These are phyloP conservation scores for Adelges cooleyi DNA, from an alignment of 1,140 invertebrate genomes.

Conservation along the genomic window DNA sequence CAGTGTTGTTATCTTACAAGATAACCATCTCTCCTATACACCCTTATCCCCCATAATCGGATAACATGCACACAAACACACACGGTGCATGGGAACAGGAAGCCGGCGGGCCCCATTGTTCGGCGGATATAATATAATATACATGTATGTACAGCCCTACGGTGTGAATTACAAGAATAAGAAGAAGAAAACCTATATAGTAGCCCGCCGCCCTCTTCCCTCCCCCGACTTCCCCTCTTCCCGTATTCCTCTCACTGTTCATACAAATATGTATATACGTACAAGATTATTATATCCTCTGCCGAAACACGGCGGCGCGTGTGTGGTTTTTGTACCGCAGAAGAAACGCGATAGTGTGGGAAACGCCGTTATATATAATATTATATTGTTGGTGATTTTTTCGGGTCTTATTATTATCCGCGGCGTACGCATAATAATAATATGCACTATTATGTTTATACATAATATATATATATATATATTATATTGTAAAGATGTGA, in stretches of 20 bases:
- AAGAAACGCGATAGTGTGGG: slow-evolving; percentile 26
- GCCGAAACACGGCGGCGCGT: neutral
- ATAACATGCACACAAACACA: slow-evolving; percentile 19
- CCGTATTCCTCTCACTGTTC: too few relatives aligned
- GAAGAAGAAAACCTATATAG: slow-evolving; percentile 1
- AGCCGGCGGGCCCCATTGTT: slow-evolving; percentile 16
- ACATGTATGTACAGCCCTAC: slow-evolving; percentile 4
- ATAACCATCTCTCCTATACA: slow-evolving; percentile 14
- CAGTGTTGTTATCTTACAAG: neutral
- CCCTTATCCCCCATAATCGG: slow-evolving; percentile 14
- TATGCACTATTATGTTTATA: too few relatives aligned
- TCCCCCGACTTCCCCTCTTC: neutral
- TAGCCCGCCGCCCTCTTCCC: neutral
- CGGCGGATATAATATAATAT: neutral
- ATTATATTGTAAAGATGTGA: too few relatives aligned
- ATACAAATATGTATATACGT: too few relatives aligned
- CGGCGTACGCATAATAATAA: too few relatives aligned
- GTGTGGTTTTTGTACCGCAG: slow-evolving; percentile 15
- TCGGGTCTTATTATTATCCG: neutral
- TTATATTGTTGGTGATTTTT: neutral
- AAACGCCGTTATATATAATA: neutral
- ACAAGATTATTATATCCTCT: too few relatives aligned
- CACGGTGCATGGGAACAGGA: slow-evolving; percentile 20
- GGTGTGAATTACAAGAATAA: slow-evolving; percentile 22
- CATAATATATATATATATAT: too few relatives aligned